A percentile compares a stretch with the other conserved stretches of the same genome.
These are phyloP conservation scores for Dryoscopus gambensis DNA, from an alignment of 2,113 vertebrate genomes.

Conservation along the genomic window DNA sequence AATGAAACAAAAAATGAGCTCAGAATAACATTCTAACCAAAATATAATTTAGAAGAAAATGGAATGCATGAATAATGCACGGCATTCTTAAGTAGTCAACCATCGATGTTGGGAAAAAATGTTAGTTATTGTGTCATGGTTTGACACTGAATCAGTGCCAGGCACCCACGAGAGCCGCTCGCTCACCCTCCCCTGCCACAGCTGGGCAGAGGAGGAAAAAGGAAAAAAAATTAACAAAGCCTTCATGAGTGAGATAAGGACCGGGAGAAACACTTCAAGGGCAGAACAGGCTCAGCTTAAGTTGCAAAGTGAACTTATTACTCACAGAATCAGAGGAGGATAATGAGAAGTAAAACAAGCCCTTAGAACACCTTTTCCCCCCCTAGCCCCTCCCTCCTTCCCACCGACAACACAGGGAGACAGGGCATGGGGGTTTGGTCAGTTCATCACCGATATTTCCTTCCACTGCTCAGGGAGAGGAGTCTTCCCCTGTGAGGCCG, in stretches of 20 bases:
- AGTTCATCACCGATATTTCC: neutral
- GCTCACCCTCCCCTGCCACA: neutral
- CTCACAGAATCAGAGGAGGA: neutral
- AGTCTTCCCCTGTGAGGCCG: neutral
- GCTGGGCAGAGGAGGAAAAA: neutral
- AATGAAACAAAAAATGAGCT: neutral
- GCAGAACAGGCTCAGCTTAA: neutral
- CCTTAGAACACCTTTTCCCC: neutral
- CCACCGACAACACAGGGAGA: neutral
- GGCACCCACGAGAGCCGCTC: neutral
- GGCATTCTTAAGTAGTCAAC: neutral
- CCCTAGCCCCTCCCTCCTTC: neutral
- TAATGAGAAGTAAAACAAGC: neutral
- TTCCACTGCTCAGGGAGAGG: neutral
- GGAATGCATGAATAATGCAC: neutral
- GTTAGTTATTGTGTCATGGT: neutral
- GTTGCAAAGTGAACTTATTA: neutral
- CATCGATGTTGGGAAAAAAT: neutral
- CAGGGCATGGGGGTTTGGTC: neutral
- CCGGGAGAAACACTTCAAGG: neutral
- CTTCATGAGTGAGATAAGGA: neutral
- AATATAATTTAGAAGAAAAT: conserved; percentile 19
- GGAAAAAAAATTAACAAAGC: neutral
- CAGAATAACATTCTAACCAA: conserved; percentile 3
- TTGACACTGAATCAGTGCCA: neutral